Base-by-base conservation (phyloP, 2,113 vertebrate genomes). In the Macaca mulatta region DNA sequence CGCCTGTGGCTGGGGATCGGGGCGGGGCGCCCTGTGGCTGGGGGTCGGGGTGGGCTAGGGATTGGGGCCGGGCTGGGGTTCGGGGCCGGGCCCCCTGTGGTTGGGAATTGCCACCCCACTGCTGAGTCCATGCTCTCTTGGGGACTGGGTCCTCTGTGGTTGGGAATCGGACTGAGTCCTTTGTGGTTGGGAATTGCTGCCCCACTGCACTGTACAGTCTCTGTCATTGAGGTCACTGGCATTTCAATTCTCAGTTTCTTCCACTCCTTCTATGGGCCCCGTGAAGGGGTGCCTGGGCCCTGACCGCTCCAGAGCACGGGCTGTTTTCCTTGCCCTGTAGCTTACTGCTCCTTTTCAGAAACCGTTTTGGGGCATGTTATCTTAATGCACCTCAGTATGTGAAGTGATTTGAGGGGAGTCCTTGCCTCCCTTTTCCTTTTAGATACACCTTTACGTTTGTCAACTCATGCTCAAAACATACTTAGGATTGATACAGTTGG, bases 271-370 rank as follows among this genome's bases (percentile, higher is more conserved):
- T 59, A 6, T 1, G 14, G 79, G 61, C 23, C 50, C n/a, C 2
- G 32, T 2, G 35, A 25, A 70, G 30, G 57, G 55, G 13, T 1
- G 0, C 32, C 43, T 38, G 12, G 3, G 27, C 35, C 25, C 61
- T 10, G 30, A 5, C 32, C 16, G 0, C 55, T 6, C 13, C 18
- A 8, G 27, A 20, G 3, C 16, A 7, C 6, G 0, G 1, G 0
- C 20, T 12, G 8, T 25, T 35, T 59, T 35, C 14, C 55, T 27
- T 35, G 16, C 22, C 27, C 77, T 23, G 13, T 4, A 1, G 74
- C 50, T 25, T 23, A 61, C 75, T 6, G n/a, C 50, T 45, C 3
- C 59, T 20, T 30, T n/a, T 25, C 32, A 48, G 35, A n/a, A 8
- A 5, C 17, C 6, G 0, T 45, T 25, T 30, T 11, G 12, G 6